phyloP scores from a whole-genome alignment of 1,140 invertebrate species.

The Aphaenogaster rudis region DNA sequence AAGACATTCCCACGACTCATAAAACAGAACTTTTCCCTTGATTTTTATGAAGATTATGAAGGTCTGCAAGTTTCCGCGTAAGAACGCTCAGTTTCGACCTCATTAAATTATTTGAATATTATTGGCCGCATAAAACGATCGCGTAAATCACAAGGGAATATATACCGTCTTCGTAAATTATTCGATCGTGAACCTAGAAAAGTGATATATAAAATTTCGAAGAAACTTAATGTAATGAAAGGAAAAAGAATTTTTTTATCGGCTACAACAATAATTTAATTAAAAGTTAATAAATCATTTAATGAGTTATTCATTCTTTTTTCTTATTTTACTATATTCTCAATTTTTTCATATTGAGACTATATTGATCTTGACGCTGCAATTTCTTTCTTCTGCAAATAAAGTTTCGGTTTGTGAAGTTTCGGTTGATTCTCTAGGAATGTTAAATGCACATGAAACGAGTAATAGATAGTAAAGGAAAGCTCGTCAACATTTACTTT shows the following conservation, averaged over 20 bases:
- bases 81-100: constrained; percentile 41
- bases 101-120: constrained; percentile 53
- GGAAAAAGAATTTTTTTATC: neutral
- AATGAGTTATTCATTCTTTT: neutral
- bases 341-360: neutral
- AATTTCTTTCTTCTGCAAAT: neutral
- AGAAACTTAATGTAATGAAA: constrained; percentile 5
- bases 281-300: neutral
- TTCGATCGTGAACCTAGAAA: neutral
- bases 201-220: constrained; percentile 3
- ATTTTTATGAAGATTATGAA: constrained; percentile 61
- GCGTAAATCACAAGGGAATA: neutral
- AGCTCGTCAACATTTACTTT: constrained; percentile 46
- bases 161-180: constrained; percentile 15
- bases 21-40: constrained; percentile 60
- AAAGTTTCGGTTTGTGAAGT: neutral
- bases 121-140: constrained; percentile 51
- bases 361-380: neutral
- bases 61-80: constrained; percentile 37
- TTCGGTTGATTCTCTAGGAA: neutral
- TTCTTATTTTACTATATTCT: neutral
- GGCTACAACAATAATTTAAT: neutral
- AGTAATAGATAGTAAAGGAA: neutral
- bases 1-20: constrained; percentile 42
- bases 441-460: constrained; percentile 15